A percentile compares a stretch with the other conserved stretches of the same genome.
Evolutionary conservation across 2,797 vertebrate genomes (phyloP).

Genomic region (Anabas testudineus): DNA sequence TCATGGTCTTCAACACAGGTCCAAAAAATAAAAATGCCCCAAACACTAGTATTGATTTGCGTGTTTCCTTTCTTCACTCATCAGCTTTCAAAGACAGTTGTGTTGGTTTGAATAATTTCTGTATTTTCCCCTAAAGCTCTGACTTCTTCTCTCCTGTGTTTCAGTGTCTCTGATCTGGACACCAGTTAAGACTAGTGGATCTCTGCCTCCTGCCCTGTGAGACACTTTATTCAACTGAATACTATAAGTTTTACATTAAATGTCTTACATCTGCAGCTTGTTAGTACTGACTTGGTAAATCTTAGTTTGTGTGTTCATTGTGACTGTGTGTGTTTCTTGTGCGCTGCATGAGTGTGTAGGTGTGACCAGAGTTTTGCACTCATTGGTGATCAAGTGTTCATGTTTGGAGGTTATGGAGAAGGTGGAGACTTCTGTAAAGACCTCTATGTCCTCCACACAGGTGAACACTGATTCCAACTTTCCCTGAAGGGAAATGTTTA

Average conservation of each 20-base stretch:
- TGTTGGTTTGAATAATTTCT: background rate
- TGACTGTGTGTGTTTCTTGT: constrained; percentile 10
- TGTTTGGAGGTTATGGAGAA: constrained; percentile 80
- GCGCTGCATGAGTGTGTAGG: constrained; percentile 54
- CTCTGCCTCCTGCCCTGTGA: constrained; percentile 78
- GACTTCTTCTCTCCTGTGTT: constrained; percentile 35
- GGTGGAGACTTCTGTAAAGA: constrained; percentile 76
- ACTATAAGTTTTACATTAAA: too few relatives aligned
- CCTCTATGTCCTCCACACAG: constrained; percentile 80
- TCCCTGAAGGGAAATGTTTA: too few relatives aligned
- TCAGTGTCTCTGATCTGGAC: constrained; percentile 84
- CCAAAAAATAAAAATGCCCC: background rate
- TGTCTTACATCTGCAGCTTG: background rate
- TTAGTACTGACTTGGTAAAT: background rate
- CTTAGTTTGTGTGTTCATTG: background rate
- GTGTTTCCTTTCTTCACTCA: background rate
- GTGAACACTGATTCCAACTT: constrained; percentile 46
- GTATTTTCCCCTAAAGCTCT: background rate
- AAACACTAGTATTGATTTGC: background rate
- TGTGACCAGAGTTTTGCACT: constrained; percentile 74
- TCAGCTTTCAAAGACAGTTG: background rate
- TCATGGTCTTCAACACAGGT: constrained; percentile 86
- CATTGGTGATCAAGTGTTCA: constrained; percentile 80
- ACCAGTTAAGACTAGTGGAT: constrained; percentile 80
- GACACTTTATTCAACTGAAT: background rate